These are phyloP conservation scores for Trematomus loennbergii DNA, from an alignment of 2,113 vertebrate species.

Conservation along the genomic window DNA sequence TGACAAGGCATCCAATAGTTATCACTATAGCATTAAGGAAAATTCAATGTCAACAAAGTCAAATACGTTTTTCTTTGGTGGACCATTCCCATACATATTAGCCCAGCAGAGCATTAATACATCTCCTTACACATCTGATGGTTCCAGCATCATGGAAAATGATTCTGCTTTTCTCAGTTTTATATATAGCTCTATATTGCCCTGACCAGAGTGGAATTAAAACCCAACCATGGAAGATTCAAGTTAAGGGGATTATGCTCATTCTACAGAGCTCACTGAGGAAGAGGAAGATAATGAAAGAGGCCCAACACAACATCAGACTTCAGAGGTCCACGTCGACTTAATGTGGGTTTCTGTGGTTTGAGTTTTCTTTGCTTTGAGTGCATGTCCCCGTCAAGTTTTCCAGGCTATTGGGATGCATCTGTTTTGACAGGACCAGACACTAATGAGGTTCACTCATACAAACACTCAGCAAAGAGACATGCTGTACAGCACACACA, in stretches of 20 bases:
- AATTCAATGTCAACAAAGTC: neutral
- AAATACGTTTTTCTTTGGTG: neutral
- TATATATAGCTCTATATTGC: neutral
- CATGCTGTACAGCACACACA: neutral
- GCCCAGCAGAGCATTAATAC: neutral
- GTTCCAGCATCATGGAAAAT: too few species aligned
- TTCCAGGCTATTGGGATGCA: conserved; percentile 50
- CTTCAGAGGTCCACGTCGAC: conserved; percentile 19
- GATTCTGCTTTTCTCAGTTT: conserved; percentile 8
- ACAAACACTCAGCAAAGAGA: conserved; percentile 43
- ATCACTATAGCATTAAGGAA: neutral
- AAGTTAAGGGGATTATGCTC: conserved; percentile 23
- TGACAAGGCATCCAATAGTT: neutral
- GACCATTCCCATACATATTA: neutral
- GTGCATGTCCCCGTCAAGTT: neutral
- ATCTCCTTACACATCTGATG: neutral
- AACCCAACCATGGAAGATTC: neutral
- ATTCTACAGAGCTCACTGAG: conserved; percentile 11
- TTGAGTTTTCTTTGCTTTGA: neutral
- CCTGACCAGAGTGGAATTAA: conserved; percentile 4
- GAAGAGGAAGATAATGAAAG: conserved; percentile 26
- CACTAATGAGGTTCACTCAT: conserved; percentile 53
- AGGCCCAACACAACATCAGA: conserved; percentile 22
- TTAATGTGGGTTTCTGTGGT: conserved; percentile 11
- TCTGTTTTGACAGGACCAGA: conserved; percentile 53